Evolutionary conservation across 2,888 invertebrate species (phyloP).

Genomic region (Prenolepis imparis): DNA sequence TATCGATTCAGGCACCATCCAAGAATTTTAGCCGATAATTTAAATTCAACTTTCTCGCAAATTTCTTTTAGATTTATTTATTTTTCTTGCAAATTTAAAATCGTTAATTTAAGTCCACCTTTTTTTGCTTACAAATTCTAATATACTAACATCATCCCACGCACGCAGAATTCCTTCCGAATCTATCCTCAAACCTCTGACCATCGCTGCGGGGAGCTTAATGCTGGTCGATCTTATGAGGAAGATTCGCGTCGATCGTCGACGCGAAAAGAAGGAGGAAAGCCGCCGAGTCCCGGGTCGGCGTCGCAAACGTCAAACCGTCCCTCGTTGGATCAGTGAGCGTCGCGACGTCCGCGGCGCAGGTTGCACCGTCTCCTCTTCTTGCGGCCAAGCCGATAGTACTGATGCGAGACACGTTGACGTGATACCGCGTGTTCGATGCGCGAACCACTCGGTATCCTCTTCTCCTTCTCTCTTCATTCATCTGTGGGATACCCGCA

Average conservation of each 20-base stretch:
- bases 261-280: slow-evolving; percentile 38
- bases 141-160: slow-evolving; percentile 16
- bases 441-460: not conserved
- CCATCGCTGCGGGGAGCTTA: slow-evolving; percentile 6
- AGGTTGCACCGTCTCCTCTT: slow-evolving; percentile 62
- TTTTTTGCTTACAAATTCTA: not conserved
- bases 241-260: not conserved
- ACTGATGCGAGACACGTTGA: not conserved
- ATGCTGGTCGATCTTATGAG: not conserved
- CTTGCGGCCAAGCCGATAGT: slow-evolving; percentile 2
- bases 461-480: not conserved
- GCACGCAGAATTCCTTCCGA: not conserved
- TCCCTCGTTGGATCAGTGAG: slow-evolving; percentile 77
- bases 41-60: not conserved
- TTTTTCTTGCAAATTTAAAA: slow-evolving; percentile 3
- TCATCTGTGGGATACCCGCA: slow-evolving; percentile 9
- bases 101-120: slow-evolving; percentile 17
- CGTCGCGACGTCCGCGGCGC: slow-evolving; percentile 81
- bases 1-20: not conserved
- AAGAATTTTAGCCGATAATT: not conserved
- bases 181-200: not conserved
- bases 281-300: slow-evolving; percentile 59
- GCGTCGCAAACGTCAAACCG: slow-evolving; percentile 61
- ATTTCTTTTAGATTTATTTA: not conserved
- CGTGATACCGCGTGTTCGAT: slow-evolving; percentile 2